Evolutionary conservation across 2,113 vertebrate species (phyloP), one percentile per base, ranked within the genome.

Genomic region (Entomyzon cyanotis): DNA sequence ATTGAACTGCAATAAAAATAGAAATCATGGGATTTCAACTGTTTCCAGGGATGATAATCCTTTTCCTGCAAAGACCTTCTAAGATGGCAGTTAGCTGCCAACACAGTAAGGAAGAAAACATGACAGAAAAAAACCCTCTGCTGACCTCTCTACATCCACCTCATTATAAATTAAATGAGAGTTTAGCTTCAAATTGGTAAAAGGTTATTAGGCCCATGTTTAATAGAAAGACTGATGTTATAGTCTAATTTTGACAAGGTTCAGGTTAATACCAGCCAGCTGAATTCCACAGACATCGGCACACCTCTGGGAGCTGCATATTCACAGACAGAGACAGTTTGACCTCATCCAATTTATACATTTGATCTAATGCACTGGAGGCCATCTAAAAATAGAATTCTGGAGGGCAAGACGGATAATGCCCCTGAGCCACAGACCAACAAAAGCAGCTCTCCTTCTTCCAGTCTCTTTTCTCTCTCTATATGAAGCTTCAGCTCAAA

Each of bases 301-400:
- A 84, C 62, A 63, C 67, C 35, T 80, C 68, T 90, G 86, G 39
- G 41, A 94, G 53, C 63, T 69, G 63, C 50, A 35, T 80, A 58
- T 69, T 87, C 84, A 85, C 58, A 55, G 81, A 47, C 35, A 59
- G 65, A 81, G 82, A n/a, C 8, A 2, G 59, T 93, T 90, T 95
- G 71, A 94, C 87, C 67, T 95, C 70, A 53, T 93, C 55, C 59
- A 91, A 50, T 93, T 93, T 85, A 94, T 94, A 74, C 35, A 68
- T 88, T 93, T 95, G 78, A 86, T 95, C 93, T 91, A 88, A 90
- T 47, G 67, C 75, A 87, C 79, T 88, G 73, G 22, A 93, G 82
- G 28, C 92, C 67, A 62, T 76, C 79, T 95, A 96, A 93, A 96
- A 97, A 94, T 92, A 97, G 90, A 80, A 18, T 60, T 53, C 84